phyloP scores from a whole-genome alignment of 2,797 vertebrate species.

The Catostomus latipinnis region DNA sequence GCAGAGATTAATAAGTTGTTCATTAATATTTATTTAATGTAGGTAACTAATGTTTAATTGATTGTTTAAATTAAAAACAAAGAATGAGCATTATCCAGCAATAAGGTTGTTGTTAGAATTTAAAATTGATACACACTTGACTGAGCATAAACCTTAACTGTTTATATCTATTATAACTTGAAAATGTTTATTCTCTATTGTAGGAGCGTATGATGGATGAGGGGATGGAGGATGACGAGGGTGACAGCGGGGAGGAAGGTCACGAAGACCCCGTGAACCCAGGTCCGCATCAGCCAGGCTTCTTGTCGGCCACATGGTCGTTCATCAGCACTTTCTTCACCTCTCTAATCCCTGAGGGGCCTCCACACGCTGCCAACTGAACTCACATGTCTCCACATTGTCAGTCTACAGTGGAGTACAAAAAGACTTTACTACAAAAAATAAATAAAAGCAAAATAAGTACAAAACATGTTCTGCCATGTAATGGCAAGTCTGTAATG shows the following conservation, averaged over 20 bases:
- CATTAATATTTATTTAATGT: no score
- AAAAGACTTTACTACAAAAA: neutral
- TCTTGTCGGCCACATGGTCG: slow-evolving; percentile 91
- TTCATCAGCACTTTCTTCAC: slow-evolving; percentile 97
- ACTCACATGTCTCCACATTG: slow-evolving; percentile 1
- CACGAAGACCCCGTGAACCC: slow-evolving; percentile 72
- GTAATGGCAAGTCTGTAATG: slow-evolving; percentile 39
- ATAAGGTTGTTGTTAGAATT: no score
- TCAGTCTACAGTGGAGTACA: neutral
- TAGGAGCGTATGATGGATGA: slow-evolving; percentile 97
- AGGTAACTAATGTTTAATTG: no score
- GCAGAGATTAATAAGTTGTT: no score
- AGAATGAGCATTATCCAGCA: no score
- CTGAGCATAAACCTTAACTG: neutral
- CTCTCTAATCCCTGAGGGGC: slow-evolving; percentile 94
- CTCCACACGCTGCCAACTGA: slow-evolving; percentile 89
- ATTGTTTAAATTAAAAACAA: no score
- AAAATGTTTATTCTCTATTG: neutral
- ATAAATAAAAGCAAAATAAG: neutral
- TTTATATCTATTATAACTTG: neutral
- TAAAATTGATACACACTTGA: no score
- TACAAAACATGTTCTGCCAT: slow-evolving; percentile 17
- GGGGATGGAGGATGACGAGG: slow-evolving; percentile 85
- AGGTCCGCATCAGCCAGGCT: slow-evolving; percentile 77
- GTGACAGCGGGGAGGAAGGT: slow-evolving; percentile 80